phyloP scores from a whole-genome alignment of 2,113 vertebrate species.

The Ibidorhyncha struthersii region DNA sequence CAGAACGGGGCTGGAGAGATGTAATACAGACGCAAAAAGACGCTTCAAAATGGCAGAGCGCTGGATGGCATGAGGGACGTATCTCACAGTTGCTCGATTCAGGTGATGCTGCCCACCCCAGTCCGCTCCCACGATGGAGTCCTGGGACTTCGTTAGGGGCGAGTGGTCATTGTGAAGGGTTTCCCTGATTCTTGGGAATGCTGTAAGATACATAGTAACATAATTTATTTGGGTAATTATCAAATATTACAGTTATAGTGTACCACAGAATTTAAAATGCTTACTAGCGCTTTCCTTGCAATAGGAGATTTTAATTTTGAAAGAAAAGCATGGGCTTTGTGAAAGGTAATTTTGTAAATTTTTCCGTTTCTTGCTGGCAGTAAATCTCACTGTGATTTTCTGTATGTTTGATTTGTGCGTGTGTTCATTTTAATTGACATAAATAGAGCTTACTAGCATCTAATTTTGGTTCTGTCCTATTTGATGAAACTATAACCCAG shows the following conservation, averaged over 20 bases:
- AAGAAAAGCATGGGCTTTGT: neutral
- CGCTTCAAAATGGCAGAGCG: neutral
- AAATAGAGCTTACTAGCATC: neutral
- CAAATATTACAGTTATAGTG: neutral
- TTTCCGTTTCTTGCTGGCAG: neutral
- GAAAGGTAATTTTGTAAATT: neutral
- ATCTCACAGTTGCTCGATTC: accelerated
- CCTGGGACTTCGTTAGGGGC: accelerated
- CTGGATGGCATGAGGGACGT: accelerated
- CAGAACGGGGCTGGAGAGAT: neutral
- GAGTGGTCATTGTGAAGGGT: neutral
- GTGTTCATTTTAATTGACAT: neutral
- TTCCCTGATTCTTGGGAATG: accelerated
- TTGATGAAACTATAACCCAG: neutral
- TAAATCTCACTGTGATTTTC: neutral
- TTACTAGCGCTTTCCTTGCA: neutral
- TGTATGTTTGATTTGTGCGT: neutral
- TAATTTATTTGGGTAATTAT: neutral
- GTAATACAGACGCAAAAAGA: neutral
- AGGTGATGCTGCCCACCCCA: neutral
- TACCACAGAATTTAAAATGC: neutral
- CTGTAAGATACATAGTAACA: neutral
- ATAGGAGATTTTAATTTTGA: neutral
- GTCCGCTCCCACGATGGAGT: accelerated
- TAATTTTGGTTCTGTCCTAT: neutral